Base-by-base conservation (phyloP, 1,140 invertebrate genomes). In the Hylaeus volcanicus region DNA sequence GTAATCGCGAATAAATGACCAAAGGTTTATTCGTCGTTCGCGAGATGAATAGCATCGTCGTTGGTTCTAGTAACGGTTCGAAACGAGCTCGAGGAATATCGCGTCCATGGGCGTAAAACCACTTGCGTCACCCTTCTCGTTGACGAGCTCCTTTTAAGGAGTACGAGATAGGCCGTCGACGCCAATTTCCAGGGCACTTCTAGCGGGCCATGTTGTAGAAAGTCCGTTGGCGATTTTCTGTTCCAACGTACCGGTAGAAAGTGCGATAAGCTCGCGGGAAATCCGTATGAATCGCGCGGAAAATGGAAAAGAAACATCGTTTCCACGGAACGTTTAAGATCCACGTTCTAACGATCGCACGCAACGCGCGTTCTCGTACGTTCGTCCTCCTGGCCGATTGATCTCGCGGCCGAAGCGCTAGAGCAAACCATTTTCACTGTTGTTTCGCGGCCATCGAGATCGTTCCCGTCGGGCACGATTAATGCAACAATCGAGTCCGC, bases 231-330 rank as follows among this genome's bases (percentile, higher is more conserved):
- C 61, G 60, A 83, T 84, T 84, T 84, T 76, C 81, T 82, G 81
- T 83, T 83, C 78, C 58, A 69, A n/a, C 64, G 64, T 79, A 4
- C 63, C 63, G n/a, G 63, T 84, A 84, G 83, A 84, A 84, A 84
- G 81, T 83, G 72, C 72, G 73, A 84, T 83, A 65, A 79, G 26
- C 48, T n/a, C n/a, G 45, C 3, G 11, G 12, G 26, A 26, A 26
- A 26, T 26, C 26, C 26, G 26, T 26, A 26, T 26, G 26, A 26
- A 26, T 60, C 15, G 58, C 61, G 69, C 80, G 73, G 83, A 64
- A 84, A 84, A 84, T 82, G 66, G 72, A 64, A 26, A 3, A 11
- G n/a, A 0, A 51, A 2, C 9, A 51, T 15, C 43, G 41, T 76
- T 83, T 82, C 58, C 79, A 58, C 43, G 26, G 5, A 26, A 9